These are phyloP conservation scores for Trypoxylus dichotomus DNA, from an alignment of 1,140 invertebrate species.

Conservation along the genomic window DNA sequence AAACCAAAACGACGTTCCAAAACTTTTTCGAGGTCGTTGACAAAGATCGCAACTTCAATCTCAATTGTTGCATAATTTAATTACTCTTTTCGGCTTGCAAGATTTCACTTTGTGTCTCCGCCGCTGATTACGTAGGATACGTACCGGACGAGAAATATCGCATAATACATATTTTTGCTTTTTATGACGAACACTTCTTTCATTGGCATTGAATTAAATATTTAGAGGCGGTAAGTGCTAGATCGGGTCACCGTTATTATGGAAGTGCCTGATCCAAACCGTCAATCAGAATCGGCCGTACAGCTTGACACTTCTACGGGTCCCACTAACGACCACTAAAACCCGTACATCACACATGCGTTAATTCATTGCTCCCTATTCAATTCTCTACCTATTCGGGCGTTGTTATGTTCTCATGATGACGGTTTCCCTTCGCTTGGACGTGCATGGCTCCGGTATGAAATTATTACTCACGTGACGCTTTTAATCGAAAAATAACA, in stretches of 20 bases:
- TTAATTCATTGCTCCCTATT: constrained; percentile 13
- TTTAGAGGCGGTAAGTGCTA: constrained; percentile 25
- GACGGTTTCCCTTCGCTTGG: background rate
- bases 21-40: too few species aligned
- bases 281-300: constrained; percentile 2
- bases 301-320: constrained; percentile 14
- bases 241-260: constrained; percentile 20
- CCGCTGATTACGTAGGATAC: background rate
- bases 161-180: constrained; percentile 23
- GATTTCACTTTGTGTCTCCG: background rate
- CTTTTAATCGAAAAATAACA: constrained; percentile 25
- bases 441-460: background rate
- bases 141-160: background rate
- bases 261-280: constrained; percentile 14
- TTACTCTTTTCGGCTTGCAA: too few species aligned
- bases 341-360: constrained; percentile 14
- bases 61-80: too few species aligned
- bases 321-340: constrained; percentile 1
- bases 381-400: background rate
- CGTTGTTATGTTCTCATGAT: background rate
- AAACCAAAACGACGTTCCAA: too few species aligned
- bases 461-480: background rate
- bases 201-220: constrained; percentile 25
- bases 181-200: constrained; percentile 26
- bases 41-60: too few species aligned